phyloP scores from a whole-genome alignment of 1,140 invertebrate genomes.

The Calycopis cecrops region DNA sequence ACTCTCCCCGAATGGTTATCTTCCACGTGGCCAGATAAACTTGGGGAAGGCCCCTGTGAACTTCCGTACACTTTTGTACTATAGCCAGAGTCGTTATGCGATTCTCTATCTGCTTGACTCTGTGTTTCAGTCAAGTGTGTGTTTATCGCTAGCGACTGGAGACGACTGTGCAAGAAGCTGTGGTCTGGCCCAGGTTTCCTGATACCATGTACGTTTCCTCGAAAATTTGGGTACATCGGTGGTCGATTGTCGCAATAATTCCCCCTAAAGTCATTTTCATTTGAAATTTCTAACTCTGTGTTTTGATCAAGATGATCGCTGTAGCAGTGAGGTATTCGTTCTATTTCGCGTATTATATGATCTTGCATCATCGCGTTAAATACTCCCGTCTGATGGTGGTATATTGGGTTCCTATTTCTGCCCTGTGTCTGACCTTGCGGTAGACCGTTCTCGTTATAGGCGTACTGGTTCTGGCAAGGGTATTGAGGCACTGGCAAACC shows the following conservation, averaged over 20 bases:
- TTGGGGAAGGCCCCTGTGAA: slow-evolving; percentile 85
- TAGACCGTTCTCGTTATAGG: slow-evolving; percentile 50
- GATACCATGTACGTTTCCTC: slow-evolving; percentile 42
- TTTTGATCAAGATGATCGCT: slow-evolving; percentile 66
- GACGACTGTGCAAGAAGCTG: slow-evolving; percentile 55
- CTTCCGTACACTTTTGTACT: slow-evolving; percentile 86
- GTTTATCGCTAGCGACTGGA: slow-evolving; percentile 70
- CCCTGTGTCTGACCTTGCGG: slow-evolving; percentile 47
- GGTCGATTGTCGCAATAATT: slow-evolving; percentile 58
- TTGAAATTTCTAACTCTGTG: slow-evolving; percentile 68
- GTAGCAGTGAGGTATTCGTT: slow-evolving; percentile 68
- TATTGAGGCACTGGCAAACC: slow-evolving; percentile 45
- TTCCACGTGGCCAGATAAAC: slow-evolving; percentile 79
- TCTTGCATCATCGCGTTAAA: slow-evolving; percentile 74
- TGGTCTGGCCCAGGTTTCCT: slow-evolving; percentile 61
- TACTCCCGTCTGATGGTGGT: slow-evolving; percentile 64
- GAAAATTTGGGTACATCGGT: slow-evolving; percentile 48
- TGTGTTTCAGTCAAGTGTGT: slow-evolving; percentile 70
- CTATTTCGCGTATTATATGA: slow-evolving; percentile 68
- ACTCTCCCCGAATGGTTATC: slow-evolving; percentile 59
- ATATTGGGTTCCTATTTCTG: slow-evolving; percentile 64
- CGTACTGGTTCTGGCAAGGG: slow-evolving; percentile 38
- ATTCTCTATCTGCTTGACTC: slow-evolving; percentile 77
- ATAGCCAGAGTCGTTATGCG: slow-evolving; percentile 86
- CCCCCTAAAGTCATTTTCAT: slow-evolving; percentile 62